These are phyloP conservation scores for Ctena decussata DNA, from an alignment of 2,888 invertebrate species.

Conservation along the genomic window DNA sequence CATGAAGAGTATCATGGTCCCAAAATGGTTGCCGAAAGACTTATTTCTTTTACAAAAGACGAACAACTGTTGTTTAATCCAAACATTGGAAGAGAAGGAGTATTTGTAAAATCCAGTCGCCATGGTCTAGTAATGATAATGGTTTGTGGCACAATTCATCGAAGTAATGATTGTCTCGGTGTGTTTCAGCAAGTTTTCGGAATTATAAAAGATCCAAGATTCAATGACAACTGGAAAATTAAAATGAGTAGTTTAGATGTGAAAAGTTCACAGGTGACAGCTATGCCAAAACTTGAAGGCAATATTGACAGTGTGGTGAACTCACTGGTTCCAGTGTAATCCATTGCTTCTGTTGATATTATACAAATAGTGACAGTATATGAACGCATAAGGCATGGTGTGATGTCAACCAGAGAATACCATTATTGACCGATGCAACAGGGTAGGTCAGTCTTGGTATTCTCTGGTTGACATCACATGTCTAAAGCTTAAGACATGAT, in stretches of 20 bases:
- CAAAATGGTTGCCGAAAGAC: constrained; percentile 66
- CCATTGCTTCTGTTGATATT: neutral
- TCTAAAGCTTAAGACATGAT: too few relatives aligned
- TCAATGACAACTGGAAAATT: constrained; percentile 91
- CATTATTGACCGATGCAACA: too few relatives aligned
- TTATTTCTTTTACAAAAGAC: constrained; percentile 72
- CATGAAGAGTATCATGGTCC: constrained; percentile 70
- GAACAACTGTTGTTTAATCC: constrained; percentile 89
- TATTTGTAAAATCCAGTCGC: constrained; percentile 89
- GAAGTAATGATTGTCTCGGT: constrained; percentile 88
- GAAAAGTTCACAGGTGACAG: constrained; percentile 49
- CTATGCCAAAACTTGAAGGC: constrained; percentile 67
- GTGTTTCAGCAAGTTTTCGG: constrained; percentile 91
- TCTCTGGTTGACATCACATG: too few relatives aligned
- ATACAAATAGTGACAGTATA: too few relatives aligned
- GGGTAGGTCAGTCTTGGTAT: too few relatives aligned
- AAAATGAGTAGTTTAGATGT: constrained; percentile 88
- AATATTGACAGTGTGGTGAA: constrained; percentile 39
- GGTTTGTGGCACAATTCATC: constrained; percentile 90
- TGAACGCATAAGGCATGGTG: too few relatives aligned
- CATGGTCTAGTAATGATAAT: constrained; percentile 90
- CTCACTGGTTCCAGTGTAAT: constrained; percentile 2
- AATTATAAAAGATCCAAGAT: constrained; percentile 89
- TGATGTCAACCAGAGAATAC: too few relatives aligned
- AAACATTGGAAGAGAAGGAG: constrained; percentile 89